These are phyloP conservation scores for Diceros bicornis DNA, from an alignment of 2,797 vertebrate genomes.

Conservation along the genomic window DNA sequence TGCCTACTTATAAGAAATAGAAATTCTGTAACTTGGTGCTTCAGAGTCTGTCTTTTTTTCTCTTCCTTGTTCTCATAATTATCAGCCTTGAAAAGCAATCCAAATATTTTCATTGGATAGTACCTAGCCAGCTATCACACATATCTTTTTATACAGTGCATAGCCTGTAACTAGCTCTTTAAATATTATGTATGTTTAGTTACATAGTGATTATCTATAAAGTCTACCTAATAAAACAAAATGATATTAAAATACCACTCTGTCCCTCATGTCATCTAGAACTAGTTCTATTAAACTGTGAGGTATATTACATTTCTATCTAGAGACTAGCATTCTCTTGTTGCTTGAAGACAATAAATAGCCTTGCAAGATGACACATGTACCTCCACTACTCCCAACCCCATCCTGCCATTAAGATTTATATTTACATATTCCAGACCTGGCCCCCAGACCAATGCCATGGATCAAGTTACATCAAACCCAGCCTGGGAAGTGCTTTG, in stretches of 20 bases:
- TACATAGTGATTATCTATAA: not conserved
- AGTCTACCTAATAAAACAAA: not conserved
- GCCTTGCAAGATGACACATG: not conserved
- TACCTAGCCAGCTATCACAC: not conserved
- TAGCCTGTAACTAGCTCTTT: not conserved
- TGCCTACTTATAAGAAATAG: not conserved
- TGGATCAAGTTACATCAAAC: not conserved
- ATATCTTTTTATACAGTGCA: not conserved
- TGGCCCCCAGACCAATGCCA: not conserved
- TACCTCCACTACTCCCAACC: not conserved
- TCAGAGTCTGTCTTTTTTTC: not conserved
- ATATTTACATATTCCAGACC: not conserved
- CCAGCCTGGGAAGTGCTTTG: not conserved
- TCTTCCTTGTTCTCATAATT: not conserved
- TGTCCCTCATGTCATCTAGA: not conserved
- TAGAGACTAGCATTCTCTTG: not conserved
- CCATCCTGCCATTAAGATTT: not conserved
- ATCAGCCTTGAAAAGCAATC: not conserved
- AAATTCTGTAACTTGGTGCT: not conserved
- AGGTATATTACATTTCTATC: not conserved
- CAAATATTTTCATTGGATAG: conserved; percentile 1
- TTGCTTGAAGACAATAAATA: not conserved
- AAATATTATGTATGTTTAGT: not conserved
- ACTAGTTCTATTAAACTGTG: not conserved
- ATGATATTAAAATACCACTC: not conserved